Percentiles rank a stretch among this genome's conserved stretches.
Conservation (phyloP, 37 sponge, comb jelly and placozoan genomes). For the Beroe ovata region DNA sequence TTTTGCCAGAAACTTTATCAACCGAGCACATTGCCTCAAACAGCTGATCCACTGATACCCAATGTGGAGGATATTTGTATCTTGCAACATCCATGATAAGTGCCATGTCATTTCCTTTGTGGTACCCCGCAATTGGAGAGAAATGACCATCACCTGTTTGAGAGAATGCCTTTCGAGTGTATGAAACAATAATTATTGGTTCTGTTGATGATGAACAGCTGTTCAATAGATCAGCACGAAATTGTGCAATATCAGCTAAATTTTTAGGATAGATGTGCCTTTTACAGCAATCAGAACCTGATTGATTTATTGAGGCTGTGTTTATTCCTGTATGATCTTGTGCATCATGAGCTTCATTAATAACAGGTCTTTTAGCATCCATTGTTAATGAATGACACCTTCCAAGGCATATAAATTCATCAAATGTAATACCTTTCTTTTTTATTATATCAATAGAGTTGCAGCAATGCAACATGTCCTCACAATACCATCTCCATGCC, state of each 20-base stretch:
- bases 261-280: not conserved
- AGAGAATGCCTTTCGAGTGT: constrained; percentile 29
- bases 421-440: constrained; percentile 63
- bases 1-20: constrained; percentile 42
- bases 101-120: not conserved
- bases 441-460: constrained; percentile 36
- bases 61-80: constrained; percentile 69
- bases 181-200: constrained; percentile 18
- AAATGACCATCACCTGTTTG: constrained; percentile 69
- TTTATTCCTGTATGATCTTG: not conserved
- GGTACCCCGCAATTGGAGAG: constrained; percentile 67
- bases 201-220: not conserved
- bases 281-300: not conserved
- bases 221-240: not conserved
- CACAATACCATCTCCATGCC: constrained; percentile 68
- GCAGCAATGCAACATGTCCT: constrained; percentile 65
- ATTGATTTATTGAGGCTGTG: too few relatives aligned
- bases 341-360: not conserved
- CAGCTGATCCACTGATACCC: constrained; percentile 1
- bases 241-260: not conserved
- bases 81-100: constrained; percentile 69
- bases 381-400: constrained; percentile 46
- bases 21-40: constrained; percentile 59
- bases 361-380: not conserved
- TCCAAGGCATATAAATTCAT: constrained; percentile 49